These are phyloP conservation scores for Eospalax fontanierii DNA, from an alignment of 2,797 vertebrate genomes.

Conservation along the genomic window DNA sequence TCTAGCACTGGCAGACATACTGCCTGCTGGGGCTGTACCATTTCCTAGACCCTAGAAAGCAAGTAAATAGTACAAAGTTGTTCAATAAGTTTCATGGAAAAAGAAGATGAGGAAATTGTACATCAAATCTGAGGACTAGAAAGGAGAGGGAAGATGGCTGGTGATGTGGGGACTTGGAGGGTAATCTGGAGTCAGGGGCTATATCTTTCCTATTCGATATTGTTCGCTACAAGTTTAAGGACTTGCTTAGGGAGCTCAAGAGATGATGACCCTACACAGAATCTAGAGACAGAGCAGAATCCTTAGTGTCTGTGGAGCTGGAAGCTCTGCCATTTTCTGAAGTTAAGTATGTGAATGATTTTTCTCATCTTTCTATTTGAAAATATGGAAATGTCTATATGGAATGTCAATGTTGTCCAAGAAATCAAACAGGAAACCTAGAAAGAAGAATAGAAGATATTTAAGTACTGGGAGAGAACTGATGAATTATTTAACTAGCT, in stretches of 20 bases:
- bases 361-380: neutral
- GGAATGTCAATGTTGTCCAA: slow-evolving; percentile 45
- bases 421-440: neutral
- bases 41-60: slow-evolving; percentile 44
- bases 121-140: neutral
- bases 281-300: slow-evolving; percentile 10
- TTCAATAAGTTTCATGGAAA: neutral
- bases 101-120: neutral
- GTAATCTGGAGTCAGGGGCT: neutral
- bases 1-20: slow-evolving; percentile 55
- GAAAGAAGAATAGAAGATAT: neutral
- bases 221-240: neutral
- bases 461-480: neutral
- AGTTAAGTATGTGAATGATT: neutral
- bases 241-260: neutral
- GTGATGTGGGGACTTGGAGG: neutral
- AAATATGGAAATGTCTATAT: neutral
- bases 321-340: neutral
- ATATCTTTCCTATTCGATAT: neutral
- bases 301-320: neutral
- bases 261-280: neutral
- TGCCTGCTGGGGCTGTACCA: slow-evolving; percentile 65
- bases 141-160: neutral
- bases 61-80: neutral
- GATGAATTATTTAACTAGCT: slow-evolving; percentile 43